Conservation (phyloP, 2,888 invertebrate species). For the Mythimna impura region DNA sequence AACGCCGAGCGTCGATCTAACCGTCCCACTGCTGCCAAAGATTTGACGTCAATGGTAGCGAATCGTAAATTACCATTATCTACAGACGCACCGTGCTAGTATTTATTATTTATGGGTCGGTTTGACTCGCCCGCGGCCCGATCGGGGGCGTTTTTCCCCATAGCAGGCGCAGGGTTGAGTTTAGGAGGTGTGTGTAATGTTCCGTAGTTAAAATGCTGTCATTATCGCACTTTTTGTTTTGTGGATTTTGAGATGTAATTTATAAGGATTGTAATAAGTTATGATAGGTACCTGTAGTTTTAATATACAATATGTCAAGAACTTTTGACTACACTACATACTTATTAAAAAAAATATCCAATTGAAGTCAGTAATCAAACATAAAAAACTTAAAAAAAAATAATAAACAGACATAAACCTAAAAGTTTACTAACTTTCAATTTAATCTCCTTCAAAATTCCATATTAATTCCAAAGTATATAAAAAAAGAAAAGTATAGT, state of each 20-base stretch:
- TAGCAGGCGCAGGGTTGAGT: conserved; percentile 75
- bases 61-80: conserved; percentile 90
- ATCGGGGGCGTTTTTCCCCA: conserved; percentile 83
- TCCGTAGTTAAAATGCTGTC: conserved; percentile 69
- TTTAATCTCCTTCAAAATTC: background rate
- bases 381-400: background rate
- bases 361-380: too few species aligned
- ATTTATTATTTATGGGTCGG: conserved; percentile 90
- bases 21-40: conserved; percentile 82
- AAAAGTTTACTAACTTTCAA: background rate
- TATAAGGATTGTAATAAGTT: conserved; percentile 19
- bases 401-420: too few species aligned
- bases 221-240: conserved; percentile 66
- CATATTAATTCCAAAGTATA: background rate
- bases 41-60: conserved; percentile 86
- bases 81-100: conserved; percentile 88
- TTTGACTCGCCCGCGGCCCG: conserved; percentile 85
- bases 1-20: conserved; percentile 79
- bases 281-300: background rate
- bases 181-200: conserved; percentile 78
- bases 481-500: conserved; percentile 43
- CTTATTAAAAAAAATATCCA: too few species aligned
- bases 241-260: conserved; percentile 51
- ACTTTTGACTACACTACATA: background rate
- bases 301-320: background rate